Conservation (phyloP, 1,140 invertebrate genomes). For the Cydia strobilella region DNA sequence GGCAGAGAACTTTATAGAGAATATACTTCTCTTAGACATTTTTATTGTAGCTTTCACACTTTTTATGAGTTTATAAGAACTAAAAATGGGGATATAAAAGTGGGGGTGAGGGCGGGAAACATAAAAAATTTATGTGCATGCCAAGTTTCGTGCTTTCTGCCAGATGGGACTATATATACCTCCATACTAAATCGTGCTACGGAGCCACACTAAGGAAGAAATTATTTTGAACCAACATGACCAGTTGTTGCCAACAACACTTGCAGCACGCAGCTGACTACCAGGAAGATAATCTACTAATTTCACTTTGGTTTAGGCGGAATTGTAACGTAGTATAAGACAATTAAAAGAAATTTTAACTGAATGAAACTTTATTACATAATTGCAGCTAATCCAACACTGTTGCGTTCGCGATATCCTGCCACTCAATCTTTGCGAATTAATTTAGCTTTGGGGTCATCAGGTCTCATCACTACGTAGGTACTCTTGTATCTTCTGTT, state of each 20-base stretch:
- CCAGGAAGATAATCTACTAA: background rate
- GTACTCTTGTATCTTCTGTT: conserved; percentile 82
- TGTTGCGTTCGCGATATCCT: conserved; percentile 39
- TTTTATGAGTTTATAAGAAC: too few relatives aligned
- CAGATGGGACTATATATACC: too few relatives aligned
- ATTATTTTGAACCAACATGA: too few relatives aligned
- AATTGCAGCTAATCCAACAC: conserved; percentile 49
- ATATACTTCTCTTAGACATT: too few relatives aligned
- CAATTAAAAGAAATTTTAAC: background rate
- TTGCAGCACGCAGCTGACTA: background rate
- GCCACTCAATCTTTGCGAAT: conserved; percentile 70
- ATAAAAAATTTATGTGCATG: too few relatives aligned
- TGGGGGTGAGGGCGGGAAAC: too few relatives aligned
- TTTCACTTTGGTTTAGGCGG: background rate
- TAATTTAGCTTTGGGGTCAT: conserved; percentile 81
- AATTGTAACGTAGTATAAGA: background rate
- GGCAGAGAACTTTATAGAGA: too few relatives aligned
- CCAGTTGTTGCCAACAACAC: background rate
- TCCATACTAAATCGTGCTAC: too few relatives aligned
- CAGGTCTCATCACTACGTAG: conserved; percentile 83
- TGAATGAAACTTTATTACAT: conserved; percentile 65
- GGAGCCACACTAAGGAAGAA: too few relatives aligned
- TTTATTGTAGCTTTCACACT: too few relatives aligned
- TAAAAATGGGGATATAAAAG: too few relatives aligned
- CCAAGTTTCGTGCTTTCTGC: too few relatives aligned